Percentiles rank a stretch among this genome's conserved stretches.
phyloP scores from a whole-genome alignment of 2,113 vertebrate species.

The Petrocephalus microphthalmus region DNA sequence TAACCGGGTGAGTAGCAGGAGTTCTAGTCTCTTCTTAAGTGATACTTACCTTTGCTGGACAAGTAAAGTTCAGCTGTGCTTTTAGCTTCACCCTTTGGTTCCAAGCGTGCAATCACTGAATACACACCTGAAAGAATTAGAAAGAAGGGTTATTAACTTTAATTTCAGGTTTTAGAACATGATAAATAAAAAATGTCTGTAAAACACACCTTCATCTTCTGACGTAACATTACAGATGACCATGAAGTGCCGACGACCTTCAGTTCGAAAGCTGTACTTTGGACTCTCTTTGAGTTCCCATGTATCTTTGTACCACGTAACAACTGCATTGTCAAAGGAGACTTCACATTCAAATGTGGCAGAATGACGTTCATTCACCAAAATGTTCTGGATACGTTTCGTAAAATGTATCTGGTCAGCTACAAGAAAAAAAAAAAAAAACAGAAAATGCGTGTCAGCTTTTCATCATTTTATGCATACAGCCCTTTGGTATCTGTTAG shows the following conservation, averaged over 20 bases:
- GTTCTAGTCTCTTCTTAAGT: background rate
- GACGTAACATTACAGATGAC: slow-evolving; percentile 91
- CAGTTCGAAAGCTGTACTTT: slow-evolving; percentile 92
- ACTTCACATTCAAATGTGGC: slow-evolving; percentile 97
- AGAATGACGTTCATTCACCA: slow-evolving; percentile 89
- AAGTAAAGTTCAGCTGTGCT: slow-evolving; percentile 96
- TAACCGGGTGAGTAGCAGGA: background rate
- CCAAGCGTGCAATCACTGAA: slow-evolving; percentile 94
- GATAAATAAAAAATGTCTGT: slow-evolving; percentile 21
- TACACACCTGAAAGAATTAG: slow-evolving; percentile 79
- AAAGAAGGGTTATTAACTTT: slow-evolving; percentile 47
- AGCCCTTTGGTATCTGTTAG: too few species aligned
- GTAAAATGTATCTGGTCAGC: slow-evolving; percentile 98
- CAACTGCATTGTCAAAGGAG: slow-evolving; percentile 92
- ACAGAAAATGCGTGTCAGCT: background rate
- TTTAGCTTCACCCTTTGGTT: slow-evolving; percentile 93
- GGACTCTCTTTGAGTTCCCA: slow-evolving; percentile 84
- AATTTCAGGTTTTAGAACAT: background rate
- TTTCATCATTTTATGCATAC: background rate
- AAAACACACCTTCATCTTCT: slow-evolving; percentile 87
- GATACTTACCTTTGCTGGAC: slow-evolving; percentile 84
- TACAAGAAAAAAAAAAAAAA: slow-evolving; percentile 40
- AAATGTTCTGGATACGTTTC: slow-evolving; percentile 94
- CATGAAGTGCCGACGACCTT: slow-evolving; percentile 95
- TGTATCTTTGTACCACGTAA: slow-evolving; percentile 96